Base-by-base conservation (phyloP, 2,888 invertebrate genomes). In the Dasysyrphus albostriatus region DNA sequence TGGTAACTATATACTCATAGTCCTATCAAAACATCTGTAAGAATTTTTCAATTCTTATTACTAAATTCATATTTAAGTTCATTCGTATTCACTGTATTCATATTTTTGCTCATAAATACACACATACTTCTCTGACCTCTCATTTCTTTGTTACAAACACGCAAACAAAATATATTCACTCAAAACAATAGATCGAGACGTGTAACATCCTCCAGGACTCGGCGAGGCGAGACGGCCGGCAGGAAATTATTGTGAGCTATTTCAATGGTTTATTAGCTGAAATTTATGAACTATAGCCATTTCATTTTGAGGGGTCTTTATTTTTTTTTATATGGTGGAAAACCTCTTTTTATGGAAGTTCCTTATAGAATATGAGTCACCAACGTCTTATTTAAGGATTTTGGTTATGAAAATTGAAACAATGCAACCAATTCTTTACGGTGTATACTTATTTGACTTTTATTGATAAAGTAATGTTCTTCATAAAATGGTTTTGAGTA, bases 31-130 rank as follows among this genome's bases (percentile, higher is more conserved):
- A 61, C 44, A 58, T 24, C 54, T 65, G 63, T 54, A 10, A 32
- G 73, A 44, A 69, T 47, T 47, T 69, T 44, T 69, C 24, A 24
- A 59, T 61, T 79, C 75, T 72, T 76, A 80, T 84, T 80, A 84
- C 72, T 76, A 80, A 84, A 84, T 80, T 84, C 76, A 80, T 76
- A 80, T 76, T 61, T 56, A n/a, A 70, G 61, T 70, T 54, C 54
- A 61, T 54, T 72, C 63, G 5, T 39, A 77, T 69, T 54, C 47
- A 29, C 29, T 32, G 8, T 47, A 76, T 75, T 56, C 42, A 14
- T 44, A 47, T 34, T 32, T 42, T 82, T 72, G 73, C 19, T 61
- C 49, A 51, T 37, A 10, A 10, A 10, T 37, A 37, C 39, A 10
- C 10, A 37, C 39, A 32, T 29, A 7, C 7, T 54, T n/a, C 4